Conservation (phyloP, 2,113 vertebrate genomes). For the Actenoides hombroni region DNA sequence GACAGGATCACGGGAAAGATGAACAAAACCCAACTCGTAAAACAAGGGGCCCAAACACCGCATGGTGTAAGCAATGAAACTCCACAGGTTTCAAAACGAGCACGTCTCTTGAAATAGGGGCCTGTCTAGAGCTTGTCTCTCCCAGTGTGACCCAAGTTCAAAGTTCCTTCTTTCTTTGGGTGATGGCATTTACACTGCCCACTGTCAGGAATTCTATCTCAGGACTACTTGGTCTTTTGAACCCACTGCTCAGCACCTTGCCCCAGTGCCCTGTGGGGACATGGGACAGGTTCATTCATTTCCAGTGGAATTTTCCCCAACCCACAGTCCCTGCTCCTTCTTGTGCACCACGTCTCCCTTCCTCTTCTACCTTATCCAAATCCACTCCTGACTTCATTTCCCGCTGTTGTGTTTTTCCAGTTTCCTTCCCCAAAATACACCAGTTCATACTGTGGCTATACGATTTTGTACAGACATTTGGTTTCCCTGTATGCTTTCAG, state of each 20-base stretch:
- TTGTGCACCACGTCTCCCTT: background rate
- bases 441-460: background rate
- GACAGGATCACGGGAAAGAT: slow-evolving; percentile 71
- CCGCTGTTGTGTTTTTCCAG: background rate
- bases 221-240: background rate
- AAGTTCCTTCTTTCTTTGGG: background rate
- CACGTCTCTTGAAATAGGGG: rapidly evolving
- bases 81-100: slow-evolving; percentile 7
- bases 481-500: background rate
- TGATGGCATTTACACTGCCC: background rate
- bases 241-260: background rate
- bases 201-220: background rate
- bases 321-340: background rate
- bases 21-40: slow-evolving; percentile 60
- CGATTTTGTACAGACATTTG: background rate
- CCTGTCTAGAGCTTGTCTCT: background rate
- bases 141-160: background rate
- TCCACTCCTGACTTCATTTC: background rate
- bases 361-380: background rate
- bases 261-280: background rate
- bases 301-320: background rate
- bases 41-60: slow-evolving; percentile 14
- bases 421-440: background rate
- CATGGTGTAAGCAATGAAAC: background rate
- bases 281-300: background rate